Percentiles rank a stretch among this genome's conserved stretches.
phyloP scores from a whole-genome alignment of 2,797 vertebrate genomes.

The Gymnodraco acuticeps region DNA sequence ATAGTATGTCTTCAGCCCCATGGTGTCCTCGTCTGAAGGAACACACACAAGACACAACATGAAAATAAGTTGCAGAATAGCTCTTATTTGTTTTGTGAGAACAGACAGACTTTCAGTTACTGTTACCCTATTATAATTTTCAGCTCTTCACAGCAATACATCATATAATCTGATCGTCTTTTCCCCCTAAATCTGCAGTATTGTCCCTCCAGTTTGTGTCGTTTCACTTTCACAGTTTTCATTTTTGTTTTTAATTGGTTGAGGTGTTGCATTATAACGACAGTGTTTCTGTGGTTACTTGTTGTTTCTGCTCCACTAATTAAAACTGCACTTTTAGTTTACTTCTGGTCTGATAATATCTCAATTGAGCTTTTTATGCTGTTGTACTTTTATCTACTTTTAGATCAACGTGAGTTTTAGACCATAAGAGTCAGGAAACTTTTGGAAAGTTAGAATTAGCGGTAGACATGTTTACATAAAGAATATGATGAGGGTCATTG shows the following conservation, averaged over 20 bases:
- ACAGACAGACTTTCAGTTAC: not conserved
- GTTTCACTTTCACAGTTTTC: slow-evolving; percentile 29
- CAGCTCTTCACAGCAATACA: not conserved
- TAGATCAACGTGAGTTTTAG: not conserved
- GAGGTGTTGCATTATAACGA: slow-evolving; percentile 42
- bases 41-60: not conserved
- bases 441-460: not conserved
- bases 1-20: no score
- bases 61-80: not conserved
- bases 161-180: not conserved
- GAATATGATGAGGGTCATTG: not conserved
- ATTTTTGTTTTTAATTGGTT: slow-evolving; percentile 49
- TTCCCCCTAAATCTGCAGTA: not conserved
- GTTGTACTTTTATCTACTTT: not conserved
- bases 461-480: not conserved
- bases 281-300: slow-evolving; percentile 14
- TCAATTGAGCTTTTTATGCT: not conserved
- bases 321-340: slow-evolving; percentile 33
- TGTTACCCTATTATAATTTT: not conserved
- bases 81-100: no score
- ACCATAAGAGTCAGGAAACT: not conserved
- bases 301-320: slow-evolving; percentile 40
- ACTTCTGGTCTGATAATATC: slow-evolving; percentile 3
- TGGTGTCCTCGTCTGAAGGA: not conserved
- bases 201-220: slow-evolving; percentile 8